Conservation (phyloP, 2,888 invertebrate species). For the Acholoe squamosa region DNA sequence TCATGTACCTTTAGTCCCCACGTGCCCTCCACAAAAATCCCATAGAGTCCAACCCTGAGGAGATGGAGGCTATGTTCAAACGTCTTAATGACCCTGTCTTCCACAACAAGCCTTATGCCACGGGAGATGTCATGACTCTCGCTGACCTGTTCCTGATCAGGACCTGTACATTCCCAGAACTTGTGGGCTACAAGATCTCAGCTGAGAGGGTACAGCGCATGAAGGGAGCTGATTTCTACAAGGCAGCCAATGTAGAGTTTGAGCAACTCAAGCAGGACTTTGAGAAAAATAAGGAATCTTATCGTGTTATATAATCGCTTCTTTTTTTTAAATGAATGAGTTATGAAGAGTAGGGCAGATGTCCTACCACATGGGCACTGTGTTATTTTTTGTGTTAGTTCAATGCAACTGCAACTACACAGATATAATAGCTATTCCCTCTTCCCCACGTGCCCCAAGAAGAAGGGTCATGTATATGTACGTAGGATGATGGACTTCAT, state of each 20-base stretch:
- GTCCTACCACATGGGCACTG: no score
- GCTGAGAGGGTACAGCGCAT: background rate
- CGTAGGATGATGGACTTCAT: no score
- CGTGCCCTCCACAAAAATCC: background rate
- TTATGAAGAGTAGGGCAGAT: no score
- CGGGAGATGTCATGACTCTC: background rate
- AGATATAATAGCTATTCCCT: no score
- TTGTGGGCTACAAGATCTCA: background rate
- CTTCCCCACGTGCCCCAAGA: no score
- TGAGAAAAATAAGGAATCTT: background rate
- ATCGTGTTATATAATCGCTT: no score
- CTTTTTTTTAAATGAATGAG: no score
- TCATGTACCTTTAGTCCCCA: background rate
- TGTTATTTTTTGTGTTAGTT: no score
- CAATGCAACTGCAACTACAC: no score
- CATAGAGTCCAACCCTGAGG: background rate
- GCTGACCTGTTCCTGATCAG: conserved; percentile 6
- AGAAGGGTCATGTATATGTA: no score
- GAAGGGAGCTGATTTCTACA: background rate
- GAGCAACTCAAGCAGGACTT: background rate
- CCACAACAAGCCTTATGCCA: background rate
- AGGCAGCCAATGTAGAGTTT: background rate
- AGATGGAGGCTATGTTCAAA: conserved; percentile 26
- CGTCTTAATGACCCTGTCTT: conserved; percentile 23
- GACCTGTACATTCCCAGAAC: background rate